These are phyloP conservation scores for Mesocricetus auratus DNA, from an alignment of 2,113 vertebrate species.

Conservation along the genomic window DNA sequence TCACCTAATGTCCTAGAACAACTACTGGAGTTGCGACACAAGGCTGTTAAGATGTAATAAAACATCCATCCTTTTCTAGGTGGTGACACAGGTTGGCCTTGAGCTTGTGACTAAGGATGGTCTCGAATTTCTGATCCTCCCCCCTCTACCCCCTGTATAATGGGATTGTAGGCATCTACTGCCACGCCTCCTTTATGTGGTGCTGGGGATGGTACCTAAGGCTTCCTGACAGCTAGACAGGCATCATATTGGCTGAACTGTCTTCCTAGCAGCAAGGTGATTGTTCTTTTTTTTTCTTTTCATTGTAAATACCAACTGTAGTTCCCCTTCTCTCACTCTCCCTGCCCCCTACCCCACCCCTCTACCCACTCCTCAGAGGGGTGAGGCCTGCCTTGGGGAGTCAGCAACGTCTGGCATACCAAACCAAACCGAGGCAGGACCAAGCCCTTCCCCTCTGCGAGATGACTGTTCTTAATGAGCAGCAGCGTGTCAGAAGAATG, in stretches of 20 bases:
- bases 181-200: not conserved
- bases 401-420: too few relatives aligned
- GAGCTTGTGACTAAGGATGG: not conserved
- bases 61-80: not conserved
- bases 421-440: too few relatives aligned
- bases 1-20: not conserved
- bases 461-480: slow-evolving; percentile 10
- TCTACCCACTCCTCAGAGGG: too few relatives aligned
- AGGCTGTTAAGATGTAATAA: not conserved
- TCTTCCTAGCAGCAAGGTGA: not conserved
- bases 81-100: not conserved
- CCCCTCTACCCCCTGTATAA: not conserved
- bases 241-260: not conserved
- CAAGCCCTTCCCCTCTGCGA: not conserved
- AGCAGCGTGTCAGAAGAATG: not conserved
- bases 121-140: not conserved
- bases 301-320: too few relatives aligned
- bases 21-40: not conserved
- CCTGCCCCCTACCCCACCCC: too few relatives aligned
- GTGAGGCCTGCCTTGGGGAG: too few relatives aligned
- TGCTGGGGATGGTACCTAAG: not conserved
- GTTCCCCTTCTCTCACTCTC: too few relatives aligned
- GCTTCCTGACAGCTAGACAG: not conserved
- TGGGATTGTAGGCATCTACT: not conserved
- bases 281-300: not conserved